Base-by-base conservation (phyloP, 2,113 vertebrate genomes). In the Excalfactoria chinensis region DNA sequence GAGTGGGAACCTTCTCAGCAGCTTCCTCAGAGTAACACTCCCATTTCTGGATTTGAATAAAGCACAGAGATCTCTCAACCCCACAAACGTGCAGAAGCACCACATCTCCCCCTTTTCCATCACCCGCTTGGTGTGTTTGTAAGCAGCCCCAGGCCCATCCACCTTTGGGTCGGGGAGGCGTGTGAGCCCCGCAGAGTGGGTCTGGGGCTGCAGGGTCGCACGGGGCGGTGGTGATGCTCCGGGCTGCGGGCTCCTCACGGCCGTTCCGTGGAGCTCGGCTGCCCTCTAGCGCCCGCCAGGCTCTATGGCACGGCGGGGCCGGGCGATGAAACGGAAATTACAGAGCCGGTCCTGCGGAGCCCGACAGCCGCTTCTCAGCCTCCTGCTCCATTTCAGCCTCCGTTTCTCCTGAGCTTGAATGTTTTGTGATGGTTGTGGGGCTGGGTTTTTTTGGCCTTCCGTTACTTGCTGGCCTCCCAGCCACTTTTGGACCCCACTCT, bases 201-300 rank as follows among this genome's bases (percentile, higher is more conserved):
- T 13, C 32, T 5, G 4, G 44, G 32, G 13, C 13, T 7, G 28
- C 5, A 26, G 8, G 13, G 48, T 2, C 44, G 46, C 46, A 10
- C 2, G 7, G 13, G 23, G 22, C n/a, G 18, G 30, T 8, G 3
- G 60, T 21, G 49, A 13, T 30, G 63, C 53, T 73, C 40, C 14
- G 55, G 55, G 53, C 58, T 14, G 5, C 43, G 15, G 6, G 35
- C 32, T 8, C 34, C 70, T 46, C 30, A 8, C n/a, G 21, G 8
- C 34, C 0, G 44, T 75, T 25, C 6, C 46, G 11, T 94, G 91
- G 95, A 92, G 81, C 94, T 94, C 86, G 86, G 81, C 91, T 95
- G 95, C 46, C 95, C 93, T 28, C 95, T 95, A 96, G 94, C 6
- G 95, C 80, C 43, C 80, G 4, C 6, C 40, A 11, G n/a, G 73